These are phyloP conservation scores for Diachrysia chrysitis DNA, from an alignment of 2,888 invertebrate species.

Conservation along the genomic window DNA sequence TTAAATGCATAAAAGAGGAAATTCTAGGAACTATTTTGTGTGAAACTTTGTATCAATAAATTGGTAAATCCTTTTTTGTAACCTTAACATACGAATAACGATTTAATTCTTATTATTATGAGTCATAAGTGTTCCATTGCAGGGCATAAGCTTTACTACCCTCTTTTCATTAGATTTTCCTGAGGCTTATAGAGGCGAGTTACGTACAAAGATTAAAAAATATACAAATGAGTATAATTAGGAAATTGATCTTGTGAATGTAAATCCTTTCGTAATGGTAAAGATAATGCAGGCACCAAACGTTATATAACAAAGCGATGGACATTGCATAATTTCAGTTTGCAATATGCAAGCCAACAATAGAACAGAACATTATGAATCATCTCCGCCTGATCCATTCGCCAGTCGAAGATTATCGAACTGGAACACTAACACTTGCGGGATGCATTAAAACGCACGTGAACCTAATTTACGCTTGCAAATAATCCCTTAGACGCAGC, in stretches of 20 bases:
- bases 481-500: slow-evolving; percentile 76
- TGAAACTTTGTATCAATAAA: slow-evolving; percentile 28
- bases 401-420: slow-evolving; percentile 87
- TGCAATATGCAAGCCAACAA: slow-evolving; percentile 84
- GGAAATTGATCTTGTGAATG: neutral
- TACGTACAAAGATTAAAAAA: neutral
- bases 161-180: too few species aligned
- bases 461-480: slow-evolving; percentile 86
- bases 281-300: slow-evolving; percentile 31
- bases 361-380: slow-evolving; percentile 86
- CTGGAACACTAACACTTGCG: slow-evolving; percentile 86
- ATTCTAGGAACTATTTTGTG: slow-evolving; percentile 31
- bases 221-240: slow-evolving; percentile 20
- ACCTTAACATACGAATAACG: neutral
- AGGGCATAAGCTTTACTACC: too few species aligned
- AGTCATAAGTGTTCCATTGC: too few species aligned
- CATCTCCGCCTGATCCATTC: slow-evolving; percentile 85
- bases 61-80: slow-evolving; percentile 4
- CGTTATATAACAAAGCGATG: slow-evolving; percentile 70
- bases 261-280: slow-evolving; percentile 20
- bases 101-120: too few species aligned
- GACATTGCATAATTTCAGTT: slow-evolving; percentile 83
- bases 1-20: slow-evolving; percentile 29
- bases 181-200: too few species aligned
- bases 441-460: slow-evolving; percentile 88